Conservation (phyloP, 2,113 vertebrate genomes). For the Laterallus jamaicensis region DNA sequence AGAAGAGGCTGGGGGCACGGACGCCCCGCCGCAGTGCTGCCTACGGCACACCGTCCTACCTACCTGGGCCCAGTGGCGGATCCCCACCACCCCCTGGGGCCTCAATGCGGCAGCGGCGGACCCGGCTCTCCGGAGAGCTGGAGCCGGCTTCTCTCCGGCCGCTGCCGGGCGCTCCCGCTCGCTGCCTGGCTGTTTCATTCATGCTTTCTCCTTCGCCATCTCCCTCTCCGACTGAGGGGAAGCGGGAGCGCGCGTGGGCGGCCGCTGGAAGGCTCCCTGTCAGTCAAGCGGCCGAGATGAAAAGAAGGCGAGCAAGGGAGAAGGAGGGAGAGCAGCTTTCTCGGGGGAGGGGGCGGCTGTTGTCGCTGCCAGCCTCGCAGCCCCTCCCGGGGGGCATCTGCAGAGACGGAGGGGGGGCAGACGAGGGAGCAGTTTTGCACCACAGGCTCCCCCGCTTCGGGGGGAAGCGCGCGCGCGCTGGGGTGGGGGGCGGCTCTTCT, state of each 20-base stretch:
- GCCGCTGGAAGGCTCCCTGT: constrained; percentile 70
- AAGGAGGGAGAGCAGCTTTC: constrained; percentile 44
- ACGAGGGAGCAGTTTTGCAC: not conserved
- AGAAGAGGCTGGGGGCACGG: not conserved
- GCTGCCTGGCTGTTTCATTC: constrained; percentile 63
- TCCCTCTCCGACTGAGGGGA: constrained; percentile 41
- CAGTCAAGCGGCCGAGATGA: constrained; percentile 67
- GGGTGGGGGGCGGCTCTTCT: not conserved
- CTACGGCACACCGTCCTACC: not conserved
- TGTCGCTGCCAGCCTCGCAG: constrained; percentile 32
- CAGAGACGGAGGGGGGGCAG: not conserved
- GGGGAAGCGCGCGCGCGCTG: too few species aligned
- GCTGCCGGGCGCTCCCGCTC: not conserved
- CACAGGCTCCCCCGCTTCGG: not conserved
- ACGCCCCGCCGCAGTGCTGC: not conserved
- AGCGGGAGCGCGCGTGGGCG: constrained; percentile 62
- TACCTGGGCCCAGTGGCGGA: not conserved
- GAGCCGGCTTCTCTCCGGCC: not conserved
- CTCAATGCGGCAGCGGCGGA: not conserved
- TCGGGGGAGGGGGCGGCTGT: constrained; percentile 44
- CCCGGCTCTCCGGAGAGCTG: not conserved
- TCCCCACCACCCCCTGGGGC: not conserved
- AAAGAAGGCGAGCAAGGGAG: constrained; percentile 41
- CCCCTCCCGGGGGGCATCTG: not conserved
- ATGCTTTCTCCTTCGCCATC: constrained; percentile 56